Evolutionary conservation across 2,797 vertebrate species (phyloP).

Genomic region (Enteromius afrohamiltoni): DNA sequence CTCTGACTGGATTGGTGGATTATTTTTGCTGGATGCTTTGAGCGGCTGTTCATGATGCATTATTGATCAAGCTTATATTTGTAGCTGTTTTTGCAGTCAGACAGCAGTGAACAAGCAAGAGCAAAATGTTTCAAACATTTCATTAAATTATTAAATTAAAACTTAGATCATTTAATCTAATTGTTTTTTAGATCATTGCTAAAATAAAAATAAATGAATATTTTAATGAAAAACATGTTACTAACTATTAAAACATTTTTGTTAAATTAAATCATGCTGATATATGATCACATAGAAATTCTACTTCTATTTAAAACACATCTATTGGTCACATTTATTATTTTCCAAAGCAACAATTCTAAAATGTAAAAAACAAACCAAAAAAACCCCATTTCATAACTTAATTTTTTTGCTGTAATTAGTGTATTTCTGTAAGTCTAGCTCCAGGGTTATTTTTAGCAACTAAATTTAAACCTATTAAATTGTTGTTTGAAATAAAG

Average conservation of each 20-base stretch:
- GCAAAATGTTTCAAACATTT: background rate
- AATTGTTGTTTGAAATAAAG: background rate
- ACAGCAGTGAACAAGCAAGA: background rate
- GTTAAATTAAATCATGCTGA: too few species aligned
- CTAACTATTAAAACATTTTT: too few species aligned
- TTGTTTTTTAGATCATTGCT: background rate
- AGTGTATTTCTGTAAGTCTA: background rate
- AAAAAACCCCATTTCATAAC: too few species aligned
- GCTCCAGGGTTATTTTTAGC: background rate
- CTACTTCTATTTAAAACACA: too few species aligned
- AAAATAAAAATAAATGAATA: background rate
- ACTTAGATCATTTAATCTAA: background rate
- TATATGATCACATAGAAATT: too few species aligned
- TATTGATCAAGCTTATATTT: constrained; percentile 6
- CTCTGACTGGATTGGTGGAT: background rate
- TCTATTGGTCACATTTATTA: too few species aligned
- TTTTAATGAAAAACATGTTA: background rate
- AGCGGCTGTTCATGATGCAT: background rate
- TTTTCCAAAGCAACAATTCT: background rate
- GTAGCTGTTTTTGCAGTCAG: background rate
- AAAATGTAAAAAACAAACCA: background rate
- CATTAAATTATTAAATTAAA: background rate
- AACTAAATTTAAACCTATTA: background rate
- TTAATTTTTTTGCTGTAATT: background rate
- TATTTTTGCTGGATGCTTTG: background rate